Conservation (phyloP, 2,888 invertebrate genomes). For the Scaeva pyrastri region DNA sequence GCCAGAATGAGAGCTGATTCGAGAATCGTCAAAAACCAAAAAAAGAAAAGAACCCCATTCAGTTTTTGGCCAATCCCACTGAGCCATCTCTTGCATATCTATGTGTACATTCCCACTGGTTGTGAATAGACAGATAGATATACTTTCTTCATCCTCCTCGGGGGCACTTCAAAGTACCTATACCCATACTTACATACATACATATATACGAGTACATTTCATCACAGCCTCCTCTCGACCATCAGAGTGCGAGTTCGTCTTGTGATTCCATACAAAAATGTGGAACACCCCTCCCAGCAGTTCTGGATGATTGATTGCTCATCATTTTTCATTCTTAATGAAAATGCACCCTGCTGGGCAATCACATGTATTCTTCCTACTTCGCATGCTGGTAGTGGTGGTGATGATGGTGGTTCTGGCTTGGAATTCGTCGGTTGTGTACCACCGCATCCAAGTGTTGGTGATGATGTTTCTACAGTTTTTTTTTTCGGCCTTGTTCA, state of each 20-base stretch:
- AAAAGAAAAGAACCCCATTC: conserved; percentile 23
- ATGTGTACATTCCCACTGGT: background rate
- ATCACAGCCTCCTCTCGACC: conserved; percentile 27
- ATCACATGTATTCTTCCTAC: conserved; percentile 73
- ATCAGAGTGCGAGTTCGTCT: conserved; percentile 17
- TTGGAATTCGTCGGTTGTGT: conserved; percentile 55
- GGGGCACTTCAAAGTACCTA: conserved; percentile 55
- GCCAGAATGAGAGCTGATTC: conserved; percentile 62
- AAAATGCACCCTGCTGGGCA: conserved; percentile 84
- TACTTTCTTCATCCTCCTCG: conserved; percentile 36
- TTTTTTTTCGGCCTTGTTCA: conserved; percentile 24
- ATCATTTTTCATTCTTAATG: conserved; percentile 85
- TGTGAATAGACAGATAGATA: conserved; percentile 13
- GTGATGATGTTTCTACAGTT: conserved; percentile 47
- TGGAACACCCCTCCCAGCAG: conserved; percentile 82
- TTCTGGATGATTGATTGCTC: conserved; percentile 84
- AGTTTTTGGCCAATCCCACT: conserved; percentile 71
- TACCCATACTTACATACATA: conserved; percentile 14
- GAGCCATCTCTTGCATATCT: conserved; percentile 48
- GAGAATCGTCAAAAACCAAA: conserved; percentile 36
- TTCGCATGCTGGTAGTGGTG: conserved; percentile 29
- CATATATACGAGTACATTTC: too few species aligned
- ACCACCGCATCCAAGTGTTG: conserved; percentile 39
- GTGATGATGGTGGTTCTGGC: conserved; percentile 30
- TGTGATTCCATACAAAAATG: conserved; percentile 43